Evolutionary conservation across 2,888 invertebrate genomes (phyloP).

Genomic region (Drosophila picticornis): DNA sequence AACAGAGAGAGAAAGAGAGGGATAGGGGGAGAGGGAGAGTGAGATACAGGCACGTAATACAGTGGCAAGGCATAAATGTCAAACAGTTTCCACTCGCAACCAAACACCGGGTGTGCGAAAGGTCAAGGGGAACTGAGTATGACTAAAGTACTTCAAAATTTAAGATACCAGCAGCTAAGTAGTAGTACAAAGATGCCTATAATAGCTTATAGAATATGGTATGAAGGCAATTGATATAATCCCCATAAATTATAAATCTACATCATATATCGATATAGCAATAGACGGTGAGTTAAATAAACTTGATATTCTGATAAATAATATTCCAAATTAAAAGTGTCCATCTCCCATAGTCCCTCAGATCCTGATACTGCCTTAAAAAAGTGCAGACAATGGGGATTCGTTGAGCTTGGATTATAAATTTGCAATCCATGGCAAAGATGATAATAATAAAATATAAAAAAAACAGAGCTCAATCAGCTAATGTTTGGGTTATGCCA

Average conservation of each 20-base stretch:
- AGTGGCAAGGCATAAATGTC: constrained; percentile 59
- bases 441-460: not conserved
- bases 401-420: not conserved
- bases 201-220: not conserved
- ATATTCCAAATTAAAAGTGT: not conserved
- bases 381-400: not conserved
- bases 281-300: not conserved
- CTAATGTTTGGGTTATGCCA: constrained; percentile 25
- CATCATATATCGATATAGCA: not conserved
- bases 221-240: not conserved
- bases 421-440: not conserved
- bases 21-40: constrained; percentile 1
- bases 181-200: not conserved
- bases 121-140: constrained; percentile 27
- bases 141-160: constrained; percentile 3
- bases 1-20: not conserved
- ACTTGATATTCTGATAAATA: not conserved
- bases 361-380: not conserved
- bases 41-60: constrained; percentile 34
- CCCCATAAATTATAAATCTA: not conserved
- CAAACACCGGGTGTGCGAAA: constrained; percentile 8
- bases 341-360: accelerated
- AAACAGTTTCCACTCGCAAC: constrained; percentile 42
- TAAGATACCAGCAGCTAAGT: not conserved
- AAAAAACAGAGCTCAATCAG: not conserved